Base-by-base conservation (phyloP, 1,140 invertebrate genomes). In the Drosophila baimaii region DNA sequence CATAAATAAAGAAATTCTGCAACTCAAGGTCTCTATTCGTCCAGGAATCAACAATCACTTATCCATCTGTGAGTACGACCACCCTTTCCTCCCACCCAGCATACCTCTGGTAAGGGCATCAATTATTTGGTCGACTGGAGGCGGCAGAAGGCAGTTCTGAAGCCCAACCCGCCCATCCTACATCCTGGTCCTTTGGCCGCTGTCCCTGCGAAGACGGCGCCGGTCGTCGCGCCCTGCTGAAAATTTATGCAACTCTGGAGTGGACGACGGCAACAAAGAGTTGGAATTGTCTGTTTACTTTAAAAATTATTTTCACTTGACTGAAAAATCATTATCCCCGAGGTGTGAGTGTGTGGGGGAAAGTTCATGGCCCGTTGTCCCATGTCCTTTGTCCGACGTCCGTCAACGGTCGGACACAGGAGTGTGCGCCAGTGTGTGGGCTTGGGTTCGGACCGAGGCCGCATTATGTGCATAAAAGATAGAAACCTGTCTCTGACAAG, bases 311-410 rank as follows among this genome's bases (percentile, higher is more conserved):
- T 77, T 90, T 86, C 89, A 90, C 84, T 90, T 91, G 83, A 90
- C 80, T 91, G 88, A 81, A 90, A 90, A 90, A 90, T 90, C 88
- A 90, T 90, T 90, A 85, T 91, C 84, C 89, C 78, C 79, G 74
- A 84, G 80, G 84, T 29, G 29, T 37, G 33, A 25, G 46, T 29
- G 33, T 52, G 35, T 10, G 46, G 69, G 56, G 71, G 52, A 74
- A 86, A 90, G 76, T 81, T 82, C 70, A 73, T 56, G 72, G 59
- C 65, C 54, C 58, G 58, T 64, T 57, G 68, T 71, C 69, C 69
- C 43, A 58, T 58, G 69, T 71, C 69, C 69, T 71, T 71, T 72
- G 35, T 77, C 73, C 57, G 51, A 46, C 61, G 86, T 78, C 79
- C 82, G 70, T 79, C 74, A 77, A 74, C 78, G 64, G 64, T 51